These are phyloP conservation scores for Oscheius sp. DNA, from an alignment of 2,888 invertebrate genomes.

Conservation along the genomic window DNA sequence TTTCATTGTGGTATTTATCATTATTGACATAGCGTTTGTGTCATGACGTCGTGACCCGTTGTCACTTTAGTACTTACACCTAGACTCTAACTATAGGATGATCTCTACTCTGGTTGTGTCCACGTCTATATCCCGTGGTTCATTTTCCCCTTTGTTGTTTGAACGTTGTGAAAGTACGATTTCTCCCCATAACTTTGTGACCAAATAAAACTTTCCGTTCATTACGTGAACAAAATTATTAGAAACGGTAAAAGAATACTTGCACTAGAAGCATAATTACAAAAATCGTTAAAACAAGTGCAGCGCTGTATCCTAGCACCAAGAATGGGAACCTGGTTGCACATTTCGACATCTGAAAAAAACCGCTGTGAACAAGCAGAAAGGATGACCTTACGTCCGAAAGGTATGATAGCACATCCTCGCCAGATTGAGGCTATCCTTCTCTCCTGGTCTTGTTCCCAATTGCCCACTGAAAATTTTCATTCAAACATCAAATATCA, in stretches of 20 bases:
- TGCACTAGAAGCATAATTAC: conserved; percentile 44
- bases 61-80: not conserved
- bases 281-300: conserved; percentile 70
- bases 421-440: conserved; percentile 66
- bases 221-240: not conserved
- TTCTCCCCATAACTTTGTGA: conserved; percentile 5
- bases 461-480: conserved; percentile 68
- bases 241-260: not conserved
- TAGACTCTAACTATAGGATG: conserved; percentile 3
- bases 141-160: conserved; percentile 14
- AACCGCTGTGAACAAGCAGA: not conserved
- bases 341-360: conserved; percentile 65
- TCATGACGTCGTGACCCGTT: conserved; percentile 14
- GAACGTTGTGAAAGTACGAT: conserved; percentile 21
- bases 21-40: conserved; percentile 22
- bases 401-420: conserved; percentile 68
- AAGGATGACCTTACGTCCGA: conserved; percentile 53
- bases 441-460: conserved; percentile 62
- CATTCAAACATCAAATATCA: not conserved
- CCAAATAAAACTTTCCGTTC: conserved; percentile 26
- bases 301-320: conserved; percentile 65
- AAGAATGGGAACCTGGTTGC: conserved; percentile 65
- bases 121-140: conserved; percentile 11
- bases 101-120: conserved; percentile 31
- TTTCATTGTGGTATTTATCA: conserved; percentile 24